Evolutionary conservation across 1,140 invertebrate genomes (phyloP), one percentile per base, ranked within the genome.

Genomic region (Kradibia gibbosae): DNA sequence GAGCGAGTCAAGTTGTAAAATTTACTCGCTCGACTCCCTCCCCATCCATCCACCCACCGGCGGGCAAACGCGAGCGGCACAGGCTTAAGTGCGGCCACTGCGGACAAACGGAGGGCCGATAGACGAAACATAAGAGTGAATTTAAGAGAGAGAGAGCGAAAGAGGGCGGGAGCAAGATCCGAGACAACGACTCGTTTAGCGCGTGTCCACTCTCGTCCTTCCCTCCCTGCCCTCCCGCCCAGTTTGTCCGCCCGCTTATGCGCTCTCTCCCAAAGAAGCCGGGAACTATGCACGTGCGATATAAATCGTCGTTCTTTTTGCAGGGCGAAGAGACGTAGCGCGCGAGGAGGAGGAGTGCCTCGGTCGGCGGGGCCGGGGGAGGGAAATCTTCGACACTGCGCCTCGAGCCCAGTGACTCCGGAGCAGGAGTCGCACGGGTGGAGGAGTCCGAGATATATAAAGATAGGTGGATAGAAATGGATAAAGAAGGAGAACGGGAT

Each of bases 351-450:
- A 67, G 34, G n/a, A n/a, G n/a, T n/a, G n/a, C n/a, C n/a, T n/a
- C n/a, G n/a, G n/a, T n/a, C n/a, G n/a, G n/a, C 20, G 11, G 72
- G 22, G 53, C 10, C 17, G 42, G 31, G 42, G 15, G 57, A 57
- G 39, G 45, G 36, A 57, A 55, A 75, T 36, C 73, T 75, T 75
- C 73, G 55, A 60, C 34, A 60, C 10, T 28, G 31, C 50, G 72
- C 50, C 50, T 74, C 72, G 55, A 62, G 25, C 42, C 3, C 25
- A 42, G 57, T 76, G 74, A 76, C 74, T 76, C 74, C n/a, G n/a
- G 65, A 62, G 57, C 34, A 5, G n/a, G n/a, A 39, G 50, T 22
- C 50, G 50, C 22, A 53, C 22, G 15, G 50, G 20, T 4, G 50
- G 50, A 3, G 34, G 13, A 62, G 57, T 25, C 10, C 8, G 17